A percentile compares a stretch with the other conserved stretches of the same genome.
Conservation (phyloP, 2,888 invertebrate genomes). For the Stenichneumon culpator region DNA sequence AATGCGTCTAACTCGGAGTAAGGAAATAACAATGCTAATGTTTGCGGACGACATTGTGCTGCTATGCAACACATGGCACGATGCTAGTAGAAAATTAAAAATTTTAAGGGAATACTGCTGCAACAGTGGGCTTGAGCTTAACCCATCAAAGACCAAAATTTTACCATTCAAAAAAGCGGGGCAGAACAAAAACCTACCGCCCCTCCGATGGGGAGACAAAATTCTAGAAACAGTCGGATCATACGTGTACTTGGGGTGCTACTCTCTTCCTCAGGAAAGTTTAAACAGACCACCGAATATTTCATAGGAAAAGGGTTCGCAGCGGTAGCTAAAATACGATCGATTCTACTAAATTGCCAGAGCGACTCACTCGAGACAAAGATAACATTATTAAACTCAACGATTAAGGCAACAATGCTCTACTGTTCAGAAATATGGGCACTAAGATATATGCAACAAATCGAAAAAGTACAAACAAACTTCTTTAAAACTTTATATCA, state of each 20-base stretch:
- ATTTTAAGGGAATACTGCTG: constrained; percentile 21
- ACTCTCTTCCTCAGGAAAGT: constrained; percentile 1
- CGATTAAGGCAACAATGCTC: background rate
- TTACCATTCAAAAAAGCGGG: constrained; percentile 14
- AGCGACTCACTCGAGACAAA: background rate
- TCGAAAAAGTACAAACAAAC: constrained; percentile 13
- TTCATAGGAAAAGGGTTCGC: background rate
- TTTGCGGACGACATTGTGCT: constrained; percentile 37
- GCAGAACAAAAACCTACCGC: background rate
- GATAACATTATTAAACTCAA: background rate
- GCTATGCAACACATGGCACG: constrained; percentile 10
- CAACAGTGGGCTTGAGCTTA: constrained; percentile 20
- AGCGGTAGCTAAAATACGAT: background rate
- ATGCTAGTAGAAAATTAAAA: constrained; percentile 20
- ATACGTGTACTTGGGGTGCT: constrained; percentile 4
- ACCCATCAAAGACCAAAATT: constrained; percentile 24
- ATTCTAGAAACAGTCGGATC: background rate
- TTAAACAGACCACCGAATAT: background rate
- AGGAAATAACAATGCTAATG: background rate
- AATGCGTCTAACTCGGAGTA: background rate
- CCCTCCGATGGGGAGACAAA: constrained; percentile 6
- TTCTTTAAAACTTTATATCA: constrained; percentile 1
- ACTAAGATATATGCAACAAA: background rate
- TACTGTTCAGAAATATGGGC: constrained; percentile 5
- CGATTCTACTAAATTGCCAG: background rate